Evolutionary conservation across 2,113 vertebrate genomes (phyloP).

Genomic region (Gyps fulvus): DNA sequence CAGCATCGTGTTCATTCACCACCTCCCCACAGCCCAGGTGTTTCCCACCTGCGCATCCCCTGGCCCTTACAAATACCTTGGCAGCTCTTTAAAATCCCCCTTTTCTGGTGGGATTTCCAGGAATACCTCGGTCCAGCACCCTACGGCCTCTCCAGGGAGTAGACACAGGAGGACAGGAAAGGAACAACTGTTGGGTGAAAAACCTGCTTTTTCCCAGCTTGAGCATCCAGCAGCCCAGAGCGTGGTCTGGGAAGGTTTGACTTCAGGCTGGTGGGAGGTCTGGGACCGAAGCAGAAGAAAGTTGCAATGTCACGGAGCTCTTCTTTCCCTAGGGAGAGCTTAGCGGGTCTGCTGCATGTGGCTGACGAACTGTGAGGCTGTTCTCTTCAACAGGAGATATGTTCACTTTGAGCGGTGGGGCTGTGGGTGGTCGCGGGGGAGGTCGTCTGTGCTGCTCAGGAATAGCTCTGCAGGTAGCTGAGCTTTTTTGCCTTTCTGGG

Average conservation of each 20-base stretch:
- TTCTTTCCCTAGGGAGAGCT: neutral
- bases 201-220: neutral
- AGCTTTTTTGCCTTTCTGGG: neutral
- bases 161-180: neutral
- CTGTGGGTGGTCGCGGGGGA: accelerated
- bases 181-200: neutral
- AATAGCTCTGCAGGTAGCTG: neutral
- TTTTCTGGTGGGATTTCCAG: neutral
- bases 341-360: neutral
- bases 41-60: neutral
- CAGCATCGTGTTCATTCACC: neutral
- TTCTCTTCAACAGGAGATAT: neutral
- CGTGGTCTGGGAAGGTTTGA: accelerated
- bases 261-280: neutral
- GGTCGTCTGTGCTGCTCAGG: neutral
- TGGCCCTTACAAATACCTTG: neutral
- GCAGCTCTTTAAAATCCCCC: neutral
- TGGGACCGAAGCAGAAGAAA: neutral
- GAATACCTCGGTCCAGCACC: neutral
- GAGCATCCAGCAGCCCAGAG: neutral
- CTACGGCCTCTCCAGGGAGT: neutral
- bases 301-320: neutral
- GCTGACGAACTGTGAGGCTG: accelerated
- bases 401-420: neutral
- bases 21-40: neutral